Evolutionary conservation across 2,888 invertebrate genomes (phyloP).

Genomic region (Oxycera nigricornis): DNA sequence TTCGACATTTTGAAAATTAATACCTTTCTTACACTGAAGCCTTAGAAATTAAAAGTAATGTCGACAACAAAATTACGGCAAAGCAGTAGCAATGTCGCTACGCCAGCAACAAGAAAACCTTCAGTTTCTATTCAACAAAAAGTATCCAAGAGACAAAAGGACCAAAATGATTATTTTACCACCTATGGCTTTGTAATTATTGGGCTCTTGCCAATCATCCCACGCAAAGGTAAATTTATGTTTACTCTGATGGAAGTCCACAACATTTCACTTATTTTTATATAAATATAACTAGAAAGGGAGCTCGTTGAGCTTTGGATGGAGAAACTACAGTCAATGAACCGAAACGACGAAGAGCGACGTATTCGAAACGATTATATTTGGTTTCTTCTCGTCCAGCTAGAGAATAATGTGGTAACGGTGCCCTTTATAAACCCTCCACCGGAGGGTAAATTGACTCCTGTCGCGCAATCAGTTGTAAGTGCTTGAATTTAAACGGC

Average conservation of each 20-base stretch:
- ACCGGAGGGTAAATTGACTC: slow-evolving; percentile 30
- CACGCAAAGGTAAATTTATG: slow-evolving; percentile 36
- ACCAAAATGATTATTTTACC: slow-evolving; percentile 42
- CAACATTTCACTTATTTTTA: background rate
- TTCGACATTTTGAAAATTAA: too few relatives aligned
- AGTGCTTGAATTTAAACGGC: background rate
- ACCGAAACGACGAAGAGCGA: slow-evolving; percentile 35
- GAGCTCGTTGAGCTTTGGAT: slow-evolving; percentile 41
- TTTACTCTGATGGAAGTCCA: background rate
- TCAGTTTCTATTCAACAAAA: background rate
- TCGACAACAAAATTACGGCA: too few relatives aligned
- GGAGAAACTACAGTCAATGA: slow-evolving; percentile 39
- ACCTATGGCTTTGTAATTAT: slow-evolving; percentile 33
- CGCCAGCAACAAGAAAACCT: background rate
- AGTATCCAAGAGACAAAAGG: slow-evolving; percentile 9
- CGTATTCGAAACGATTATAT: slow-evolving; percentile 46
- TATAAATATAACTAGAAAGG: slow-evolving; percentile 35
- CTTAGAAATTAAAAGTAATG: too few relatives aligned
- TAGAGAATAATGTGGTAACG: slow-evolving; percentile 45
- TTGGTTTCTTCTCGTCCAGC: slow-evolving; percentile 47
- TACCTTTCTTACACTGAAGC: too few relatives aligned
- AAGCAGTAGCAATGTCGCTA: too few relatives aligned
- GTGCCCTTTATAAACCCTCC: slow-evolving; percentile 45
- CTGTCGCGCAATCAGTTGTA: slow-evolving; percentile 42
- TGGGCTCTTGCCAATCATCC: slow-evolving; percentile 41